A percentile compares a stretch with the other conserved stretches of the same genome.
phyloP scores from a whole-genome alignment of 2,113 vertebrate genomes.

The Rana temporaria region DNA sequence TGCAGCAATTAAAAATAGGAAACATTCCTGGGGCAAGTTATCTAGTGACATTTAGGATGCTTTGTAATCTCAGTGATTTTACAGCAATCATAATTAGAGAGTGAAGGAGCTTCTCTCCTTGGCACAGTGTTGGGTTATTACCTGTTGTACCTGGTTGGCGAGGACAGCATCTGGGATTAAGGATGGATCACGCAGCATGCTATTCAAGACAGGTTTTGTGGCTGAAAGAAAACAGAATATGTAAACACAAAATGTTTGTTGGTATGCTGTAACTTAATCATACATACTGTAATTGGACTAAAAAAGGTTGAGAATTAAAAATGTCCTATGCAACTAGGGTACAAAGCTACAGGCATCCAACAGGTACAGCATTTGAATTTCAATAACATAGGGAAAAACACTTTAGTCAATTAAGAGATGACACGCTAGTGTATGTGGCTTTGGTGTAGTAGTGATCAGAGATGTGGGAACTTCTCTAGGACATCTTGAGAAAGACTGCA shows the following conservation, averaged over 20 bases:
- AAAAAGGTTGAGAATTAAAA: too few species aligned
- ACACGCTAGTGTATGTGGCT: too few species aligned
- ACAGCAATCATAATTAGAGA: slow-evolving; percentile 82
- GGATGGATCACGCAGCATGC: slow-evolving; percentile 93
- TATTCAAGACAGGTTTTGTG: slow-evolving; percentile 88
- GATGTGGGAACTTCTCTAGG: too few species aligned
- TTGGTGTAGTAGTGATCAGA: too few species aligned
- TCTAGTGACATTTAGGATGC: slow-evolving; percentile 73
- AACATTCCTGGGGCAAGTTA: slow-evolving; percentile 75
- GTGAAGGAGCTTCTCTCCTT: slow-evolving; percentile 76
- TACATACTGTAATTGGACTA: too few species aligned
- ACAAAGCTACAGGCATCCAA: too few species aligned
- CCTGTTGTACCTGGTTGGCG: slow-evolving; percentile 93
- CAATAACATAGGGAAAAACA: background rate
- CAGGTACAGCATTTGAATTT: background rate
- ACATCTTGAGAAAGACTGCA: too few species aligned
- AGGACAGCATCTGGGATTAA: slow-evolving; percentile 90
- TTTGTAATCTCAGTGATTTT: slow-evolving; percentile 78
- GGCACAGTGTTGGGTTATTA: slow-evolving; percentile 78
- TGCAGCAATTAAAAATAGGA: slow-evolving; percentile 76
- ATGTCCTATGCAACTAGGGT: too few species aligned
- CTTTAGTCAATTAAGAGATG: too few species aligned
- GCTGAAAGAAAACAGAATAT: slow-evolving; percentile 68
- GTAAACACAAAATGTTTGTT: background rate
- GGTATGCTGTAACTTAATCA: background rate